A percentile compares a stretch with the other conserved stretches of the same genome.
phyloP scores from a whole-genome alignment of 1,140 invertebrate genomes.

The Acromyrmex echinatior region DNA sequence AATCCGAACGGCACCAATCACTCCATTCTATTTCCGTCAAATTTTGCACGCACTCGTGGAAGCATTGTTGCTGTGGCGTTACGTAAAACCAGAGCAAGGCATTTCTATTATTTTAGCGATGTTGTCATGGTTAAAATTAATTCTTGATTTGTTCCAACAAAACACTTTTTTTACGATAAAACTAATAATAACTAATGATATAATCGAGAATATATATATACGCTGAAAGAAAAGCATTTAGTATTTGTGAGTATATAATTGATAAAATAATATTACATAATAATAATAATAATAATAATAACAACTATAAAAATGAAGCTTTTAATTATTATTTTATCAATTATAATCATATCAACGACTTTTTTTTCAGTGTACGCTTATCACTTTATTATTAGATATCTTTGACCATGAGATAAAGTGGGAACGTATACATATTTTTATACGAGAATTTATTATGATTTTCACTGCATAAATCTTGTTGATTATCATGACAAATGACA shows the following conservation, averaged over 20 bases:
- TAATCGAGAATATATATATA: neutral
- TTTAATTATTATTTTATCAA: too few species aligned
- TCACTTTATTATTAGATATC: neutral
- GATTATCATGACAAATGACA: neutral
- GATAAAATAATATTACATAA: too few species aligned
- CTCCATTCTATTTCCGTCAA: slow-evolving; percentile 65
- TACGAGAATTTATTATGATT: neutral
- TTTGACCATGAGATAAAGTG: neutral
- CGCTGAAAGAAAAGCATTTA: too few species aligned
- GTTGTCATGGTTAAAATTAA: neutral
- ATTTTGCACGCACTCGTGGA: slow-evolving; percentile 46
- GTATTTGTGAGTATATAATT: too few species aligned
- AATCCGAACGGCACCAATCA: slow-evolving; percentile 64
- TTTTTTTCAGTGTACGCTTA: neutral
- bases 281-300: too few species aligned
- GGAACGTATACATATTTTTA: neutral
- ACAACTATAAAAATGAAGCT: too few species aligned
- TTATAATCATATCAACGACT: too few species aligned
- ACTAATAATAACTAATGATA: neutral
- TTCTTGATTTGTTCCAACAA: neutral
- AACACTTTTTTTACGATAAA: neutral
- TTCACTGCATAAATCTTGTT: neutral
- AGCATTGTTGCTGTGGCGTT: slow-evolving; percentile 62
- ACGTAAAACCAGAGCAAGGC: slow-evolving; percentile 19
- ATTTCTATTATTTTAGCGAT: slow-evolving; percentile 47